Base-by-base conservation (phyloP, 2,797 vertebrate genomes). In the Babyrousa celebensis region DNA sequence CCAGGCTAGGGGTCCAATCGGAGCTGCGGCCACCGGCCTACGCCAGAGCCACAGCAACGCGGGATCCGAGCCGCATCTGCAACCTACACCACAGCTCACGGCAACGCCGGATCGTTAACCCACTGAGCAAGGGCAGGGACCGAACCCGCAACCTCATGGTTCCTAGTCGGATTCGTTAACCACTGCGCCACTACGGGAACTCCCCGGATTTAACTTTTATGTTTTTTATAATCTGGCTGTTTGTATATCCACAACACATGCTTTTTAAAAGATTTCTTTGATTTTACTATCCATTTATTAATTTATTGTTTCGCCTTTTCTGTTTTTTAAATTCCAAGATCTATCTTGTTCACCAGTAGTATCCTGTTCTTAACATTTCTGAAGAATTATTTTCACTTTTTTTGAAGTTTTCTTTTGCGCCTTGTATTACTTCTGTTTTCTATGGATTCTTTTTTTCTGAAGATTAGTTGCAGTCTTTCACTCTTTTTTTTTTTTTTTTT, bases 281-380 rank as follows among this genome's bases (percentile, higher is more conserved):
- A 70, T 43, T 78, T 78, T 70, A 48, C 32, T 32, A 60, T 67
- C 18, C 17, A 52, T 77, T 74, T 90, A 29, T 77, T 84, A 29
- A 62, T 60, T 32, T 78, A 6, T 84, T 82, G 21, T 82, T 85
- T 89, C 84, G 56, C 27, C 29, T 71, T 6, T 60, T 91, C 18
- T 82, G 10, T 77, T 95, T 72, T 85, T 65, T 63, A 77, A 83
- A 63, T 71, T 92, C 20, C 17, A 65, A 29, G 14, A 11, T 85
- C 60, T 67, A 0, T 67, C 48, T 85, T 79, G 3, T 96, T 85
- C 63, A 27, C 9, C 15, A 8, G 43, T 27, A 16, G 7, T 62
- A n/a, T 88, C 32, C 74, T 36, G 23, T 32, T 65, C 56, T 91
- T 80, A 12, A 12, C 4, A 18, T 79, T 48, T 71, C 48, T 72